These are phyloP conservation scores for Mormyrus lacerda DNA, from an alignment of 2,113 vertebrate species.

Conservation along the genomic window DNA sequence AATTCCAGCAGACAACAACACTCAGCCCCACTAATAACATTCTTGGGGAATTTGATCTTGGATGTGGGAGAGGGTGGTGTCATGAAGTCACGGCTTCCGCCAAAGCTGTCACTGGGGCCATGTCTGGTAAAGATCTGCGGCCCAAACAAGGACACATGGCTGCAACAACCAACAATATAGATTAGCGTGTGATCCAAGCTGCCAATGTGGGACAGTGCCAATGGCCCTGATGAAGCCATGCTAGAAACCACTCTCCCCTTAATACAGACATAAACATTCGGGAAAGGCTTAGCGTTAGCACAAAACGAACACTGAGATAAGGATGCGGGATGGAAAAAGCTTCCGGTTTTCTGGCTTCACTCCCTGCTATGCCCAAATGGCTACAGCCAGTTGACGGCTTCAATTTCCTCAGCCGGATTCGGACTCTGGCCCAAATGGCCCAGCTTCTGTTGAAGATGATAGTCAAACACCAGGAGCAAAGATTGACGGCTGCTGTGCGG, in stretches of 20 bases:
- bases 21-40: conserved; percentile 16
- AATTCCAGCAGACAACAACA: not conserved
- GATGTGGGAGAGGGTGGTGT: not conserved
- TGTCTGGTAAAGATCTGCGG: not conserved
- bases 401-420: not conserved
- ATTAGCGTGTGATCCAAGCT: not conserved
- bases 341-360: not conserved
- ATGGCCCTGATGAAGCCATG: not conserved
- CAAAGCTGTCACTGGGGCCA: not conserved
- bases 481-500: no score
- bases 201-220: not conserved
- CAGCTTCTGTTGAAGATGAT: not conserved
- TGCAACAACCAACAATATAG: not conserved
- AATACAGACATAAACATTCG: not conserved
- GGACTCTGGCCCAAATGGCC: not conserved
- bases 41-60: conserved; percentile 4
- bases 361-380: not conserved
- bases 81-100: not conserved
- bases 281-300: not conserved
- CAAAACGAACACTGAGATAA: not conserved
- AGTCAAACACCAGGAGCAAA: not conserved
- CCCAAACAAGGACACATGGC: not conserved
- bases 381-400: not conserved
- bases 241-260: not conserved
- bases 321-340: not conserved